Percentiles rank a stretch among this genome's conserved stretches.
Evolutionary conservation across 37 sponge, comb jelly and placozoan genomes (phyloP).

Genomic region (Ianthella basta): DNA sequence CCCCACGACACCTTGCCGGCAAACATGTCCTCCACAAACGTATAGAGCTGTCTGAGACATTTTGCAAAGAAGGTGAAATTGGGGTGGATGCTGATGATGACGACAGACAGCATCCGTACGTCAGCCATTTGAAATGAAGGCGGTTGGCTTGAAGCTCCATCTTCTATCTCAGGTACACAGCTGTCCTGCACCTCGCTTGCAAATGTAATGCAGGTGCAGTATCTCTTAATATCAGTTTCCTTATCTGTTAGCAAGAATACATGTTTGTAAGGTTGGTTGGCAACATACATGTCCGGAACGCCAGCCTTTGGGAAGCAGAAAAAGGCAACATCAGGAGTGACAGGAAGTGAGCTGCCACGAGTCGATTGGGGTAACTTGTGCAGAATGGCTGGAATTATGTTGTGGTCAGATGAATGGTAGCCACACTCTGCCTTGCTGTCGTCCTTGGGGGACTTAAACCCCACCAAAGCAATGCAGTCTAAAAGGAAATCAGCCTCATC

Average conservation of each 20-base stretch:
- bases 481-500: too few species aligned
- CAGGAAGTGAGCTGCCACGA: constrained; percentile 10
- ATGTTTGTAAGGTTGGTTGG: constrained; percentile 35
- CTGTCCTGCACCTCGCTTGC: constrained; percentile 44
- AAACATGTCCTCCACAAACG: constrained; percentile 6
- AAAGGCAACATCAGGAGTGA: constrained; percentile 54
- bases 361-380: neutral
- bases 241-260: constrained; percentile 83
- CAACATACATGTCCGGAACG: neutral
- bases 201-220: constrained; percentile 69
- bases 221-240: constrained; percentile 61
- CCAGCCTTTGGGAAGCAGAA: constrained; percentile 77
- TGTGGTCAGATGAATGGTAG: too few species aligned
- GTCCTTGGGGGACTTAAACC: too few species aligned
- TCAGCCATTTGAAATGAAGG: constrained; percentile 47
- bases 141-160: neutral
- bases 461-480: too few species aligned
- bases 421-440: too few species aligned
- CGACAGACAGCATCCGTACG: constrained; percentile 62
- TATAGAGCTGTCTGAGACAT: constrained; percentile 29
- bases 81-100: constrained; percentile 55
- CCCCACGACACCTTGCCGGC: neutral
- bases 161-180: neutral
- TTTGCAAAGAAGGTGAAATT: constrained; percentile 66
- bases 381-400: neutral